A percentile compares a stretch with the other conserved stretches of the same genome.
These are phyloP conservation scores for Xiphophorus couchianus DNA, from an alignment of 2,113 vertebrate species.

Conservation along the genomic window DNA sequence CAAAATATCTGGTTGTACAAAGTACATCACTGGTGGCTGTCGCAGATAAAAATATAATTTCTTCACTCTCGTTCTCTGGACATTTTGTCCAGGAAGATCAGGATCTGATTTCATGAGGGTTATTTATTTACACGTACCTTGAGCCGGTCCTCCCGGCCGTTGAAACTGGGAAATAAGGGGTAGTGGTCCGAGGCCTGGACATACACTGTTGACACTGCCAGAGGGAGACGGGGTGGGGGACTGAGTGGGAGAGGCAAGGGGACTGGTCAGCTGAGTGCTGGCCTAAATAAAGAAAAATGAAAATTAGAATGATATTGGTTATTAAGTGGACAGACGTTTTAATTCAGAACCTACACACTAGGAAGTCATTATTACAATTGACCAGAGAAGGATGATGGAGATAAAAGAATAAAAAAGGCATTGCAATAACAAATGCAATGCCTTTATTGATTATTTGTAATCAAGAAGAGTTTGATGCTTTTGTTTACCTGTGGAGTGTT, in stretches of 20 bases:
- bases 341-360: neutral
- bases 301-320: neutral
- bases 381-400: conserved; percentile 1
- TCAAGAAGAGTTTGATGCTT: neutral
- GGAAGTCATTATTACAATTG: neutral
- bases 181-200: conserved; percentile 91
- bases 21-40: neutral
- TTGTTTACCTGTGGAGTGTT: conserved; percentile 85
- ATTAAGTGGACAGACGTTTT: neutral
- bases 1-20: neutral
- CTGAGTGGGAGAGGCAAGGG: conserved; percentile 92
- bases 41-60: neutral
- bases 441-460: neutral
- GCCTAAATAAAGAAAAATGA: conserved; percentile 71
- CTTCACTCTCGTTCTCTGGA: neutral
- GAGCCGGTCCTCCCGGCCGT: conserved; percentile 88
- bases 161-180: conserved; percentile 94
- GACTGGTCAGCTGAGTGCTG: conserved; percentile 90
- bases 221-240: conserved; percentile 94
- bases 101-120: neutral
- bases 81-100: neutral
- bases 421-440: neutral
- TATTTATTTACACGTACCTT: conserved; percentile 80
- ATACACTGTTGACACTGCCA: conserved; percentile 90
- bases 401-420: neutral